A percentile compares a stretch with the other conserved stretches of the same genome.
Evolutionary conservation across 2,113 vertebrate species (phyloP).

Genomic region (Ciconia stormi): DNA sequence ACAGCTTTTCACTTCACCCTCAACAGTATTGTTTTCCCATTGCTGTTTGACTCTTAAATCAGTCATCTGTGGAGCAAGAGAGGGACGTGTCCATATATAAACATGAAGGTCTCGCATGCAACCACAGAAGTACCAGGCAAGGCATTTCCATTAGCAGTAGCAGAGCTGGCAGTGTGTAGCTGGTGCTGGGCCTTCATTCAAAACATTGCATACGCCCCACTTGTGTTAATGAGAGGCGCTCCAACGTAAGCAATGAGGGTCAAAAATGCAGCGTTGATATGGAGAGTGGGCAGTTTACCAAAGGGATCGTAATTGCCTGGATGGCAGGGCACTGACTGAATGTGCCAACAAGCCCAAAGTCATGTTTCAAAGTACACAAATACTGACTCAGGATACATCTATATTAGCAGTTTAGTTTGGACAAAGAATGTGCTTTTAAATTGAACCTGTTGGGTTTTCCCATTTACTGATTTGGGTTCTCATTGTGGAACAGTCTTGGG

Average conservation of each 20-base stretch:
- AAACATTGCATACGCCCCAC: accelerated
- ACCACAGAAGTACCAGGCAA: not conserved
- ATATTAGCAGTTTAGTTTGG: not conserved
- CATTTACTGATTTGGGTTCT: not conserved
- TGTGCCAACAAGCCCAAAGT: not conserved
- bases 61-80: not conserved
- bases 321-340: not conserved
- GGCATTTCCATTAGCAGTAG: not conserved
- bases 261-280: not conserved
- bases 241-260: not conserved
- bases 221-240: not conserved
- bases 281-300: not conserved
- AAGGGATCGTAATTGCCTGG: not conserved
- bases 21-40: not conserved
- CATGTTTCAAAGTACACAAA: not conserved
- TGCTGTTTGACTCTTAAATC: not conserved
- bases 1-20: not conserved
- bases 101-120: not conserved
- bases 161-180: not conserved
- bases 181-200: not conserved
- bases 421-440: not conserved
- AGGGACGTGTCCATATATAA: not conserved
- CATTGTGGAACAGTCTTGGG: not conserved
- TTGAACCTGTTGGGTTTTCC: not conserved
- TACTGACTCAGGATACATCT: not conserved